Base-by-base conservation (phyloP, 2,888 invertebrate genomes). In the Tubulanus polymorphus region DNA sequence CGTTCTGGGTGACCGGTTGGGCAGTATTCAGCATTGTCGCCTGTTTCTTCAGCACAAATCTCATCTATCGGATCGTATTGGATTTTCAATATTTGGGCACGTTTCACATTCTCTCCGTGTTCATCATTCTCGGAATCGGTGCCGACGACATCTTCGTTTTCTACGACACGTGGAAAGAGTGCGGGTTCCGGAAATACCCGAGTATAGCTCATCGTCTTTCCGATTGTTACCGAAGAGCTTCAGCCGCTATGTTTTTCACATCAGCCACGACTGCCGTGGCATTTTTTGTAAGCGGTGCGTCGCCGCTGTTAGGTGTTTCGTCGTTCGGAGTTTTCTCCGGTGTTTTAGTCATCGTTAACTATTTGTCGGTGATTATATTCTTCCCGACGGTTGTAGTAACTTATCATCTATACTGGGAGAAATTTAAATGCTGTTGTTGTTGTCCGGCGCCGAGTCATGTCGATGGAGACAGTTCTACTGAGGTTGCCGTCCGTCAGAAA, bases 191-290 rank as follows among this genome's bases (percentile, higher is more conserved):
- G 10, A 26, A 26, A 12, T 63, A 63, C 29, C 59, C 63, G 1
- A 62, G 57, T n/a, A 56, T 70, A 29, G 70, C 66, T 2, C 68
- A 70, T 51, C 56, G 75, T 27, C 54, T 75, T 8, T 69, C 69
- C 2, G 69, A 68, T 29, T 71, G 71, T 55, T 75, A 71, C 63
- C 56, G 70, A 3, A 64, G 64, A 52, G 72, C 74, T 2, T 61
- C 72, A 5, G 63, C 67, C 54, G 70, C 74, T 25, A 76, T 74
- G 57, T 63, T 74, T 46, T 67, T 70, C 27, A 74, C 74, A 8
- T 74, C 76, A 15, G 53, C 71, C 8, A 75, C 76, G 5, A 76
- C 76, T 2, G 69, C 68, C 54, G 58, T 64, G 20, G 76, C 76
- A 2, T 75, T 76, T 56, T 49, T 70, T 49, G 68, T 71, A 49